Conservation (phyloP, 2,113 vertebrate genomes). For the Sakesphorus luctuosus region DNA sequence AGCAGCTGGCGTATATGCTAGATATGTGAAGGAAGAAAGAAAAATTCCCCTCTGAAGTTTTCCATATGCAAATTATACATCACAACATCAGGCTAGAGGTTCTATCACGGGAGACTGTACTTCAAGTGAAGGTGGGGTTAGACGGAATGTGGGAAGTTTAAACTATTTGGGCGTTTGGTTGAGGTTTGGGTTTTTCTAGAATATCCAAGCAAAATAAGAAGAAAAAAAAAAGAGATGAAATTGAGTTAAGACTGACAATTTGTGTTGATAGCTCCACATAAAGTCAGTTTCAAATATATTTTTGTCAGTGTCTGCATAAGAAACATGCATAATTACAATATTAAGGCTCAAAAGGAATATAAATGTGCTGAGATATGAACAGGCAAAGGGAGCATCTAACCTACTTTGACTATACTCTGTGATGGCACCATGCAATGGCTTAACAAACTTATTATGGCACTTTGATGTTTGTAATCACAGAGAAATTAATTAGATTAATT, state of each 20-base stretch:
- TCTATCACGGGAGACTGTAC: background rate
- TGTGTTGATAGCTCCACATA: background rate
- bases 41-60: background rate
- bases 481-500: background rate
- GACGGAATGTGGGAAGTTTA: background rate
- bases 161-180: background rate
- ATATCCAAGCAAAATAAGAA: background rate
- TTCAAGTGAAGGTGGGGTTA: background rate
- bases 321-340: background rate
- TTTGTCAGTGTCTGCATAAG: background rate
- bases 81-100: background rate
- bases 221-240: background rate
- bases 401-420: background rate
- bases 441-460: background rate
- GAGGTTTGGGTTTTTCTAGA: background rate
- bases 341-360: background rate
- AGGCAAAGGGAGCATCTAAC: background rate
- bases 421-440: background rate
- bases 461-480: background rate
- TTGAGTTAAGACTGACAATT: background rate
- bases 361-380: background rate
- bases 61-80: background rate
- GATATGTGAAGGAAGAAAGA: background rate
- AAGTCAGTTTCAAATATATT: background rate
- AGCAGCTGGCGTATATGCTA: conserved; percentile 82